phyloP scores from a whole-genome alignment of 2,888 invertebrate genomes.

The Calameuta idolon region DNA sequence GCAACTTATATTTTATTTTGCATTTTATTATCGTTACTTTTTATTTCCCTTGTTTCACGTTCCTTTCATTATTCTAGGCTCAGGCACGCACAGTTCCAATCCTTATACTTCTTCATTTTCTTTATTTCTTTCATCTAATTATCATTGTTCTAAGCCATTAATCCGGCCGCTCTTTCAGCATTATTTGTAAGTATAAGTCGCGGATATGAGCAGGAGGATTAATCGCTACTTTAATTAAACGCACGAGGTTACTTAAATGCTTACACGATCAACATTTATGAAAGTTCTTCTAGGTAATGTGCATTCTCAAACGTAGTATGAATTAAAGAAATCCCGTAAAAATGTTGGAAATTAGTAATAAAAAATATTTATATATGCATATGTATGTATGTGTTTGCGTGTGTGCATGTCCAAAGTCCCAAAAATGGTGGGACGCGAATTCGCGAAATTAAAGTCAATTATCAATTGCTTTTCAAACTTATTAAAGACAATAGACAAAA shows the following conservation, averaged over 20 bases:
- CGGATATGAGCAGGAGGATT: background rate
- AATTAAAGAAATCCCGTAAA: background rate
- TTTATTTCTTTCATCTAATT: background rate
- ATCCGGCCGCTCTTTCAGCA: background rate
- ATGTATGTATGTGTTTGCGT: background rate
- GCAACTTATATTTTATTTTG: background rate
- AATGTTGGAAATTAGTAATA: background rate
- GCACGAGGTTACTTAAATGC: background rate
- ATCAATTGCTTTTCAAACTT: background rate
- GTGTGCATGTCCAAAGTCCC: background rate
- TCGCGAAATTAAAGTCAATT: background rate
- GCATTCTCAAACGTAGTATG: background rate
- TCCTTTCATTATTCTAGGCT: background rate
- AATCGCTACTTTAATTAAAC: background rate
- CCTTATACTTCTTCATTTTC: background rate
- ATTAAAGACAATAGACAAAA: background rate
- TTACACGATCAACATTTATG: background rate
- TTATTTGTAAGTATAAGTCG: background rate
- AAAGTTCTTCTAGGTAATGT: background rate
- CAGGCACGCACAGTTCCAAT: background rate
- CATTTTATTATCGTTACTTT: background rate
- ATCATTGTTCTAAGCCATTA: background rate
- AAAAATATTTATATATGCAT: background rate
- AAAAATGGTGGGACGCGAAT: background rate
- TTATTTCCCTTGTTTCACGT: background rate